phyloP scores from a whole-genome alignment of 2,888 invertebrate species.

The Timema cristinae region DNA sequence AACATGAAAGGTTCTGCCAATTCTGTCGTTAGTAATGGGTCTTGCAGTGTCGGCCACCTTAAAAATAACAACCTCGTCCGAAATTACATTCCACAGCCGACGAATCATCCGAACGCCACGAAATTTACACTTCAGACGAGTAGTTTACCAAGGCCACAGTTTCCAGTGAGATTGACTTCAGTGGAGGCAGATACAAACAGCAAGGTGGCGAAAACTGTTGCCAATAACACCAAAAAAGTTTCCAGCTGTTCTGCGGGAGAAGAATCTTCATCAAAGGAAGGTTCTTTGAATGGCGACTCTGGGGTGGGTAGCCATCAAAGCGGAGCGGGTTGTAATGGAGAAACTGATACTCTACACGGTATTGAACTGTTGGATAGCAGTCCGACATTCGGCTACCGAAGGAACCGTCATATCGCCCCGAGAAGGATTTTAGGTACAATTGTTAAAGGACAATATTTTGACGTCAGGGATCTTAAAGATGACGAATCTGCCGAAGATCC shows the following conservation, averaged over 20 bases:
- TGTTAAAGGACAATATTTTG: constrained; percentile 68
- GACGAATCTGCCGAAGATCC: constrained; percentile 51
- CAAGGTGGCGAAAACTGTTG: constrained; percentile 44
- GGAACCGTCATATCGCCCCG: constrained; percentile 37
- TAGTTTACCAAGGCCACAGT: constrained; percentile 72
- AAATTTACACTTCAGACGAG: constrained; percentile 67
- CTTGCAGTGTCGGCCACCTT: too few relatives aligned
- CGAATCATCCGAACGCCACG: constrained; percentile 36
- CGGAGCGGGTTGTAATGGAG: constrained; percentile 35
- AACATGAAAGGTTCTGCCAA: constrained; percentile 10
- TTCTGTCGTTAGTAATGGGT: neutral
- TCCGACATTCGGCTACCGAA: constrained; percentile 40
- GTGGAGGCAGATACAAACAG: constrained; percentile 40
- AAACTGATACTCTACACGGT: constrained; percentile 42
- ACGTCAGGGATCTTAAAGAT: constrained; percentile 63
- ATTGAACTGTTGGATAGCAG: constrained; percentile 42
- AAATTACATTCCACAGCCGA: constrained; percentile 3
- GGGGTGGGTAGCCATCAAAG: constrained; percentile 52
- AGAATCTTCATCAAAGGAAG: constrained; percentile 50
- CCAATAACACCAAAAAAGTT: constrained; percentile 33
- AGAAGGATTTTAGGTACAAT: constrained; percentile 71
- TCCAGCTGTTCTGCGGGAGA: constrained; percentile 31
- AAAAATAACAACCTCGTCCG: constrained; percentile 32
- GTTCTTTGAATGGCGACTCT: constrained; percentile 49
- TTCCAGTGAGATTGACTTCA: constrained; percentile 43